Percentiles rank a stretch among this genome's conserved stretches.
Conservation (phyloP, 2,113 vertebrate species). For the Pheucticus melanocephalus region DNA sequence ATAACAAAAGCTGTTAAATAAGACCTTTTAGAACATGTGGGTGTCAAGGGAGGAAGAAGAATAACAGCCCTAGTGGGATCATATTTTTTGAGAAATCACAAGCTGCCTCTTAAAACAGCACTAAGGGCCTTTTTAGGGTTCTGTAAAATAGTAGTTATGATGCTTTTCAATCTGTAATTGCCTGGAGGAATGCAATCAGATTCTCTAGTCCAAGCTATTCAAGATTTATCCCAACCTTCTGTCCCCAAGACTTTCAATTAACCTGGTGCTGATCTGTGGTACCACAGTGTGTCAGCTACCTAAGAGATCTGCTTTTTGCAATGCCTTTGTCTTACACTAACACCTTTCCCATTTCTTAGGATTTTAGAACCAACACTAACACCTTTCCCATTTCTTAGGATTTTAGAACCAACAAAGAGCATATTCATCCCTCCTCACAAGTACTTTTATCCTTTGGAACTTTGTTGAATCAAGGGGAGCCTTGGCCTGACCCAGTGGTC, state of each 20-base stretch:
- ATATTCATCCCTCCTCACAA: not conserved
- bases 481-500: not conserved
- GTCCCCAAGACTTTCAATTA: not conserved
- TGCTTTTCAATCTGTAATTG: not conserved
- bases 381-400: not conserved
- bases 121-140: not conserved
- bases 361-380: not conserved
- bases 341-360: not conserved
- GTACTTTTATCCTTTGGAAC: not conserved
- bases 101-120: not conserved
- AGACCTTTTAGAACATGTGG: not conserved
- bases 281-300: fast-evolving
- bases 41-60: not conserved
- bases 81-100: not conserved
- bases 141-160: fast-evolving
- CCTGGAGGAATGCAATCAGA: not conserved
- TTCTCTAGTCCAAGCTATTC: not conserved
- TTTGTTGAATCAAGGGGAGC: not conserved
- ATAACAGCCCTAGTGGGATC: not conserved
- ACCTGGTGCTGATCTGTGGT: fast-evolving
- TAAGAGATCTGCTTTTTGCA: not conserved
- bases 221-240: not conserved
- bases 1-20: not conserved
- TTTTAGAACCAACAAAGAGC: not conserved
- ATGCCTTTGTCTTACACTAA: not conserved